Evolutionary conservation across 1,140 invertebrate species (phyloP).

Genomic region (Thrips palmi): DNA sequence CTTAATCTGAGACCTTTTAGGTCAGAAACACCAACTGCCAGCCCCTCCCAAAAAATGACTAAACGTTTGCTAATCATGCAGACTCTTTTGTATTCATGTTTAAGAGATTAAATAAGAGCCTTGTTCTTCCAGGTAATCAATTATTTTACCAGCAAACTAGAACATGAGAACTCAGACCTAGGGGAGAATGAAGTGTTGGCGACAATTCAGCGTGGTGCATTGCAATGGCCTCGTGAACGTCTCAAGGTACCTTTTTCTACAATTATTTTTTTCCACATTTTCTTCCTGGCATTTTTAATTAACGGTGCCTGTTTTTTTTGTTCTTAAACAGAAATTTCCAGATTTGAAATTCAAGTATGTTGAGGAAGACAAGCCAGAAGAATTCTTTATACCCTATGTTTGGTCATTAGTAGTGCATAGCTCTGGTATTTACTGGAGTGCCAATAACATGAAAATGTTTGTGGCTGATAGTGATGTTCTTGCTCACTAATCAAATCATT

Average conservation of each 20-base stretch:
- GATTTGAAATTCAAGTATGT: constrained; percentile 98
- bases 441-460: too few relatives aligned
- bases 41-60: not conserved
- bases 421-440: constrained; percentile 63
- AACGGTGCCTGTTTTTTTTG: constrained; percentile 21
- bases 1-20: too few relatives aligned
- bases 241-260: constrained; percentile 46
- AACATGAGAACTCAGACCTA: constrained; percentile 42
- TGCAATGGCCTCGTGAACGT: constrained; percentile 79
- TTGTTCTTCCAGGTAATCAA: constrained; percentile 48
- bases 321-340: constrained; percentile 98
- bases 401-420: constrained; percentile 80
- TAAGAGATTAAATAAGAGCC: too few relatives aligned
- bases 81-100: constrained; percentile 1
- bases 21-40: too few relatives aligned
- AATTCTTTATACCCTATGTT: constrained; percentile 98
- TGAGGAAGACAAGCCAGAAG: constrained; percentile 94
- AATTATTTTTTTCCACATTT: not conserved
- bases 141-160: constrained; percentile 66
- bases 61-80: not conserved
- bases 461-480: too few relatives aligned
- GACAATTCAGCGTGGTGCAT: constrained; percentile 68
- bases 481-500: too few relatives aligned
- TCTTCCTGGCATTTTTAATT: constrained; percentile 8
- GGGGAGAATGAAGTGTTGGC: constrained; percentile 71